Base-by-base conservation (phyloP, 2,888 invertebrate genomes). In the Pycnomerus fuliginosus region DNA sequence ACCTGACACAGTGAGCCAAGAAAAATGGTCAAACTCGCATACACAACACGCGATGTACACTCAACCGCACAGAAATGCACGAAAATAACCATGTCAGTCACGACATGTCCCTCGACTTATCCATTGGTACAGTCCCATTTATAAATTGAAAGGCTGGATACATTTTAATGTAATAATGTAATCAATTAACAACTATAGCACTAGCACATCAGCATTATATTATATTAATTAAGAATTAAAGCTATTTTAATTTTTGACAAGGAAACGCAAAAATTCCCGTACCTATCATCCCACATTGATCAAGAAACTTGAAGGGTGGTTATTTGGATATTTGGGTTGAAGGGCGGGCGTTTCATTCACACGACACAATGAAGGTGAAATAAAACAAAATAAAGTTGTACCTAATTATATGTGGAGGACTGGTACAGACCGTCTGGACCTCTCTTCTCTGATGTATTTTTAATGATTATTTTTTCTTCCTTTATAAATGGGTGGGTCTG, bases 1-100 rank as follows among this genome's bases (percentile, higher is more conserved):
- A 65, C 65, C 70, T 69, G 70, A 70, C 70, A 70, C 67, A 70
- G 63, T 69, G 65, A 67, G 67, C 68, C 62, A 68, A 70, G 70
- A 70, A 70, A 70, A 70, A 71, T 70, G 69, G 68, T 69, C 68
- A 69, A 69, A 69, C 68, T 67, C 64, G 65, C 64, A 62, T 59
- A 63, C 11, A 25, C 14, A 60, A 61, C 70, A 69, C 70, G 70
- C 70, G 68, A 70, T 70, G 69, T 69, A 69, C 68, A 69, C 53
- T 67, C 67, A 40, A 46, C 30, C 48, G 46, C 56, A 45, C 44
- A 53, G 58, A 61, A 61, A 63, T 60, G 65, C 65, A 68, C 67
- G 66, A 68, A 64, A 62, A 62, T 61, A 58, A 58, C 57, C 56
- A 61, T 50, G 56, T 58, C 58, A 61, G 68, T 70, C 70, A 70